phyloP scores from a whole-genome alignment of 2,797 vertebrate species.

The Enteromius treurensis region DNA sequence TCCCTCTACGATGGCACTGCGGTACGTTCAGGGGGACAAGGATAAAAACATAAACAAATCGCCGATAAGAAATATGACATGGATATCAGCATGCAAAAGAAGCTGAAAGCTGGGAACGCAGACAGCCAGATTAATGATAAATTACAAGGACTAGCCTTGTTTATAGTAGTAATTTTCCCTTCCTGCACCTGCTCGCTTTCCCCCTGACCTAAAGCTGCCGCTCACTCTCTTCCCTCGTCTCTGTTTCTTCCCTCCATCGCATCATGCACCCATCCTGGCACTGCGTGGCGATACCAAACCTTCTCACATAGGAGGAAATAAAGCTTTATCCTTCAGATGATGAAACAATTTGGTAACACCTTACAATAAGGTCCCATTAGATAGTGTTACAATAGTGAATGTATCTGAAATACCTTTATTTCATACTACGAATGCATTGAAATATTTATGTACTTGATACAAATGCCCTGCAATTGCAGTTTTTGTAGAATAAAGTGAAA shows the following conservation, averaged over 20 bases:
- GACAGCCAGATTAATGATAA: slow-evolving; percentile 84
- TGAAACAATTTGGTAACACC: background rate
- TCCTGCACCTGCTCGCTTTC: slow-evolving; percentile 82
- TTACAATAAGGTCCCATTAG: background rate
- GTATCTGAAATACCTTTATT: background rate
- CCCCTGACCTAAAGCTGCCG: slow-evolving; percentile 78
- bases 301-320: slow-evolving; percentile 59
- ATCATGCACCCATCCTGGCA: slow-evolving; percentile 42
- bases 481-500: background rate
- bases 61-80: slow-evolving; percentile 83
- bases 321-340: slow-evolving; percentile 44
- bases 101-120: slow-evolving; percentile 73
- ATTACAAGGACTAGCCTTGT: slow-evolving; percentile 82
- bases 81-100: slow-evolving; percentile 85
- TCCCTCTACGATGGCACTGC: slow-evolving; percentile 65
- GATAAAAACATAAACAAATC: slow-evolving; percentile 84
- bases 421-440: background rate
- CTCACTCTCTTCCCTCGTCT: slow-evolving; percentile 23
- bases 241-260: slow-evolving; percentile 35
- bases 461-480: background rate
- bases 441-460: background rate
- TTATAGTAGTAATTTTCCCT: slow-evolving; percentile 81
- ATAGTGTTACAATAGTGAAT: background rate
- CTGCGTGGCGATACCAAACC: slow-evolving; percentile 56
- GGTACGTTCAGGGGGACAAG: slow-evolving; percentile 76